Percentiles rank a stretch among this genome's conserved stretches.
Evolutionary conservation across 2,888 invertebrate species (phyloP).

Genomic region (Hyalella azteca): DNA sequence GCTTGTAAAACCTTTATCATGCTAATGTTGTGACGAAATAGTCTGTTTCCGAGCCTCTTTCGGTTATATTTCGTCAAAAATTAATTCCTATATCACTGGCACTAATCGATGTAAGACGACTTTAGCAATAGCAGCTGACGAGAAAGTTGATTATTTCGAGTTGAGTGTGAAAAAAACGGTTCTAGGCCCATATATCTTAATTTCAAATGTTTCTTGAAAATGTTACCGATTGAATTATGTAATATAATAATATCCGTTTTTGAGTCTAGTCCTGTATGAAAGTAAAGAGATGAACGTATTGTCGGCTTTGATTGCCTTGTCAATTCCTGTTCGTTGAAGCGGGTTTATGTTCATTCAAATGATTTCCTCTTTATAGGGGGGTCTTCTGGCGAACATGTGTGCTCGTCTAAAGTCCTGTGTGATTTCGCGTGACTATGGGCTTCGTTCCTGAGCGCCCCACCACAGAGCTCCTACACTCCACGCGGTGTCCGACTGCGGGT

Average conservation of each 20-base stretch:
- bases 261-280: conserved; percentile 13
- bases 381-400: too few relatives aligned
- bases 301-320: too few relatives aligned
- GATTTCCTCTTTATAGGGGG: too few relatives aligned
- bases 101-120: neutral
- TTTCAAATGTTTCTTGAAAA: neutral
- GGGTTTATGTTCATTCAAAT: too few relatives aligned
- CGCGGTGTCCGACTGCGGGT: too few relatives aligned
- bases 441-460: too few relatives aligned
- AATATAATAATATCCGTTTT: conserved; percentile 5
- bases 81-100: neutral
- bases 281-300: neutral
- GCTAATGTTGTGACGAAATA: neutral
- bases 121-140: neutral
- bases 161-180: too few relatives aligned
- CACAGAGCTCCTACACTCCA: too few relatives aligned
- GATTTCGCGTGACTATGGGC: too few relatives aligned
- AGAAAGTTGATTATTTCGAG: neutral
- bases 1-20: neutral
- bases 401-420: too few relatives aligned
- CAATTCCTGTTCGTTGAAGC: too few relatives aligned
- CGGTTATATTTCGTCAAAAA: neutral
- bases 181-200: neutral
- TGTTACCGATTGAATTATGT: neutral
- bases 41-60: neutral